A percentile compares a stretch with the other conserved stretches of the same genome.
These are phyloP conservation scores for Ochlodes sylvanus DNA, from an alignment of 2,888 invertebrate species.

Conservation along the genomic window DNA sequence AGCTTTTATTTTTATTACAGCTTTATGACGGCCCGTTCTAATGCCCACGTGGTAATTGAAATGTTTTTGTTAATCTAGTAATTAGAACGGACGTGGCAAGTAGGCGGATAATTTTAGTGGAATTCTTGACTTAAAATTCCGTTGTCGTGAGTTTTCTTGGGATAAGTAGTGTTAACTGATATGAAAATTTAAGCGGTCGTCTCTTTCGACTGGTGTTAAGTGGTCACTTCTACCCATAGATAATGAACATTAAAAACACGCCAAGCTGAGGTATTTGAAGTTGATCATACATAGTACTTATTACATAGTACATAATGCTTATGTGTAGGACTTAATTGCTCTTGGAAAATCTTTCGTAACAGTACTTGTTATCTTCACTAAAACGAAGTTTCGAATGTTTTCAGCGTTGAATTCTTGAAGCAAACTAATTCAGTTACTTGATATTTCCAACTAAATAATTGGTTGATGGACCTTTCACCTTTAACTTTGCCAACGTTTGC, in stretches of 20 bases:
- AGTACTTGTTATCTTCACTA: no score
- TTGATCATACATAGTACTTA: not conserved
- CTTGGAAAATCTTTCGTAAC: no score
- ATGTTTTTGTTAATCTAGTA: slow-evolving; percentile 41
- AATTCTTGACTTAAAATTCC: slow-evolving; percentile 16
- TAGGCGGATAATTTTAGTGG: slow-evolving; percentile 22
- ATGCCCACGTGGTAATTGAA: slow-evolving; percentile 43
- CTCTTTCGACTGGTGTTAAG: not conserved
- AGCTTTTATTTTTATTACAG: slow-evolving; percentile 51
- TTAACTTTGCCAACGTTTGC: not conserved
- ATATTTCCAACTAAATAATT: no score
- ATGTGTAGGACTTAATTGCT: no score
- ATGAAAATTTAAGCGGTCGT: not conserved
- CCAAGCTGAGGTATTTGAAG: not conserved
- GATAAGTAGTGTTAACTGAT: not conserved
- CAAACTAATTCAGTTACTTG: no score
- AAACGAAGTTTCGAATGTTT: no score
- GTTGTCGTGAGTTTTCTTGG: slow-evolving; percentile 8
- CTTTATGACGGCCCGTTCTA: slow-evolving; percentile 44
- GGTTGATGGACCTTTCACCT: no score
- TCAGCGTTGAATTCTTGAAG: no score
- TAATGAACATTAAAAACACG: not conserved
- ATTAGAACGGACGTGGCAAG: slow-evolving; percentile 33
- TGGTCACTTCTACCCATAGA: not conserved
- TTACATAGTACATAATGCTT: no score